Conservation (phyloP, 1,140 invertebrate species). For the Bathynomus jamesi region DNA sequence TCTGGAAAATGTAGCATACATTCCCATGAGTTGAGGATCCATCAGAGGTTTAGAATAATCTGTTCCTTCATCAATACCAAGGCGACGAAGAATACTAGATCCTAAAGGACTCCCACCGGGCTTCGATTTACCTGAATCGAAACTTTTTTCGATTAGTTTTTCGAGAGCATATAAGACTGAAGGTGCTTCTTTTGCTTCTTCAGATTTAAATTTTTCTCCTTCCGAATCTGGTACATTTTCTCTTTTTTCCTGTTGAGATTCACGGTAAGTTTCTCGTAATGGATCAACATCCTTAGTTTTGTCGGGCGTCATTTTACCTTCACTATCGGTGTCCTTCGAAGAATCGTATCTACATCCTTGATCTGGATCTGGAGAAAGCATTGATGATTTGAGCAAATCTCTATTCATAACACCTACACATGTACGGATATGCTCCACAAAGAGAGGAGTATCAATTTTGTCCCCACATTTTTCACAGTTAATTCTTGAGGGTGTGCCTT, state of each 20-base stretch:
- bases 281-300: conserved; percentile 19
- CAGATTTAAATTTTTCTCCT: conserved; percentile 25
- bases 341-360: conserved; percentile 31
- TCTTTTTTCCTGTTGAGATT: conserved; percentile 2
- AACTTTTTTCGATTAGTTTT: conserved; percentile 93
- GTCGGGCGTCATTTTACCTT: conserved; percentile 36
- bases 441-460: conserved; percentile 84
- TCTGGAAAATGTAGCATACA: conserved; percentile 35
- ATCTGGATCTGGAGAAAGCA: conserved; percentile 35
- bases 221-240: conserved; percentile 30
- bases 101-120: conserved; percentile 40
- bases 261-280: neutral
- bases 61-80: conserved; percentile 89
- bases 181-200: conserved; percentile 49
- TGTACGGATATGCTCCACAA: conserved; percentile 79
- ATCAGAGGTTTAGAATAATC: conserved; percentile 85
- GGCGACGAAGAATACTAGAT: conserved; percentile 77
- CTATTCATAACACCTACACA: conserved; percentile 42
- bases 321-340: conserved; percentile 28
- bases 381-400: conserved; percentile 31
- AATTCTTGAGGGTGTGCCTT: conserved; percentile 57
- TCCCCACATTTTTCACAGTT: conserved; percentile 95
- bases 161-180: conserved; percentile 92
- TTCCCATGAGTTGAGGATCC: conserved; percentile 48
- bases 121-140: conserved; percentile 61